These are phyloP conservation scores for Melanerpes formicivorus DNA, from an alignment of 2,113 vertebrate genomes.

Conservation along the genomic window DNA sequence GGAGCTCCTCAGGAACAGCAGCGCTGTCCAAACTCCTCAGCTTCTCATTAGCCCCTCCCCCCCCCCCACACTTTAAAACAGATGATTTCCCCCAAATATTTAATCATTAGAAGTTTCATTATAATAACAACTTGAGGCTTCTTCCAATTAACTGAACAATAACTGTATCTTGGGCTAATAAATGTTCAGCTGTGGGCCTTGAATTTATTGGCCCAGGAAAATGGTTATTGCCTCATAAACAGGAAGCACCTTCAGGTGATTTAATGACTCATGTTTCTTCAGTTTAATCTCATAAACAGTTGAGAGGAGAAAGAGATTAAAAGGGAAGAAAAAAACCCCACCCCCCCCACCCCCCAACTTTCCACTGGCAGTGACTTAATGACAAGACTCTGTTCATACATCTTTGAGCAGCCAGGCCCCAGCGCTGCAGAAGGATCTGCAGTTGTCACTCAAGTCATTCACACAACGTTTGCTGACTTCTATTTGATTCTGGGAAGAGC, in stretches of 20 bases:
- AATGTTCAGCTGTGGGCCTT: background rate
- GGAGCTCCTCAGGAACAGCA: background rate
- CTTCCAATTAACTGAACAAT: slow-evolving; percentile 51
- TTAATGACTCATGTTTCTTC: slow-evolving; percentile 51
- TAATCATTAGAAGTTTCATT: slow-evolving; percentile 48
- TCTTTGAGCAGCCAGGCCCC: background rate
- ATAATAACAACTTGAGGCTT: slow-evolving; percentile 38
- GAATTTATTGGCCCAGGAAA: slow-evolving; percentile 29
- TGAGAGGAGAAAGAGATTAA: slow-evolving; percentile 18
- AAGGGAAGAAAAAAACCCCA: background rate
- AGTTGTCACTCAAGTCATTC: slow-evolving; percentile 14
- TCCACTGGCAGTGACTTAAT: slow-evolving; percentile 21
- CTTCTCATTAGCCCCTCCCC: background rate
- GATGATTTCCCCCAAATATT: slow-evolving; percentile 39
- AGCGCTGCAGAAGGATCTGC: background rate
- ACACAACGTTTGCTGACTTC: background rate
- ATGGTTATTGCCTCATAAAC: slow-evolving; percentile 43
- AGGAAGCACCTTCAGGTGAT: slow-evolving; percentile 33
- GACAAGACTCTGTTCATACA: background rate
- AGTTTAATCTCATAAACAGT: slow-evolving; percentile 13
- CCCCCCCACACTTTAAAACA: background rate
- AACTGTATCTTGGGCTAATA: slow-evolving; percentile 31
- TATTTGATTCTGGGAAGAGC: background rate
- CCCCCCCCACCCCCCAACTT: background rate
- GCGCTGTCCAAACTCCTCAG: background rate